These are phyloP conservation scores for Trichomycterus rosablanca DNA, from an alignment of 2,113 vertebrate genomes.

Conservation along the genomic window DNA sequence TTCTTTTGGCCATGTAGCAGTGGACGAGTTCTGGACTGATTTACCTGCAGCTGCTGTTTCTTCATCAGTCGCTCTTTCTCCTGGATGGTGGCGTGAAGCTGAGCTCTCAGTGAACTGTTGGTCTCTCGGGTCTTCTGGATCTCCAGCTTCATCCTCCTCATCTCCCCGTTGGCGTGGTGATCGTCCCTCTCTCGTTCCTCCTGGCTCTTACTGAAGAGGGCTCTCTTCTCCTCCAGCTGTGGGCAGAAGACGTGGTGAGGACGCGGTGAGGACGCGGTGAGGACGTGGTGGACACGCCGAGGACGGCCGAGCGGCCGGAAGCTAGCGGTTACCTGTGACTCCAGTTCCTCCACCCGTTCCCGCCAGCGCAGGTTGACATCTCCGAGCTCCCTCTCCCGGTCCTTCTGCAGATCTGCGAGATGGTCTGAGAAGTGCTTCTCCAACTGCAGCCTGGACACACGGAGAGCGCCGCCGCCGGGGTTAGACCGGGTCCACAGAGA, in stretches of 20 bases:
- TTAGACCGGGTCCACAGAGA: no score
- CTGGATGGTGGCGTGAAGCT: constrained; percentile 65
- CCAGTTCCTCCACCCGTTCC: constrained; percentile 65
- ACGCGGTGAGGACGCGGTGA: no score
- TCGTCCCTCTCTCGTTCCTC: constrained; percentile 59
- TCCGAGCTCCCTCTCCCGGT: constrained; percentile 63
- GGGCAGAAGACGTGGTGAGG: no score
- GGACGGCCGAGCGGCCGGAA: no score
- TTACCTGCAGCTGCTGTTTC: constrained; percentile 78
- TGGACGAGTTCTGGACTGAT: background rate
- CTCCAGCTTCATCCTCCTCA: constrained; percentile 74
- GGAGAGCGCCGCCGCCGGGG: no score
- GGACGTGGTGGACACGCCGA: no score
- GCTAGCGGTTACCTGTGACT: constrained; percentile 65
- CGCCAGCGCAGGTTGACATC: constrained; percentile 70
- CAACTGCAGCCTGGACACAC: constrained; percentile 61
- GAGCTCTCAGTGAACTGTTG: constrained; percentile 69
- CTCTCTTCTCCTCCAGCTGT: constrained; percentile 65
- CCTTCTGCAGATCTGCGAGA: constrained; percentile 61
- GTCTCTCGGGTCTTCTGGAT: constrained; percentile 76
- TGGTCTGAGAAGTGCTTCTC: constrained; percentile 62
- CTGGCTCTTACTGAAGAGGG: constrained; percentile 46
- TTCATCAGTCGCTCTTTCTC: constrained; percentile 60
- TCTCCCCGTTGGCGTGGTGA: constrained; percentile 68
- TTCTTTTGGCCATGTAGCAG: no score